Evolutionary conservation across 2,888 invertebrate genomes (phyloP), one percentile per base, ranked within the genome.

Genomic region (Acleris sparsana): DNA sequence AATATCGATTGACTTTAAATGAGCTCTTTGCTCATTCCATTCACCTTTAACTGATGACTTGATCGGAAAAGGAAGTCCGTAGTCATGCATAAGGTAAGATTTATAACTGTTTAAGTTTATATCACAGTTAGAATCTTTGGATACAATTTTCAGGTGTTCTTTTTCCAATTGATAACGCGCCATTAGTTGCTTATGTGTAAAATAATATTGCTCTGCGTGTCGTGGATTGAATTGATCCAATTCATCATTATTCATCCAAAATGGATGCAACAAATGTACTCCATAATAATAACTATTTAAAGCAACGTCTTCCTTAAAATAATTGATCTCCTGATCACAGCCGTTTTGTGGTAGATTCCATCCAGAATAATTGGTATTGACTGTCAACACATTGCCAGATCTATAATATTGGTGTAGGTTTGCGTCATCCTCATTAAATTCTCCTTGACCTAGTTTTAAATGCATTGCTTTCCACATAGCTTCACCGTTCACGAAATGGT

Each of bases 301-400:
- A 25, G 93, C 93, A 63, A 95, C 86, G 71, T 95, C 95, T 87
- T 95, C 95, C 70, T 93, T 93, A 75, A 95, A 95, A 75, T 95
- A 95, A 65, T 94, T 93, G 13, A 95, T 75, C 63, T 90, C 86
- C 71, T 92, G 88, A 70, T 94, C 93, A 60, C 89, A 88, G 65
- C 82, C 85, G 62, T 85, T 82, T 82, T 87, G 73, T 73, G 84
- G 77, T 82, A 92, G 68, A 75, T 94, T 94, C 93, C 93, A 94
- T 59, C 92, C 85, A 1, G 92, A 92, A 72, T 92, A 91, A 71
- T 92, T 92, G 9, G 83, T 79, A 61, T 90, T 89, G 3, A 92
- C 84, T 9, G 75, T 72, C 29, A 89, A 70, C 3, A 73, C 72
- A 22, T 84, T 75, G 29, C 80, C 78, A 1, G 67, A 72, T 64